Percentiles rank a stretch among this genome's conserved stretches.
phyloP scores from a whole-genome alignment of 30 jellyfish, hydroid and myxozoan species.

The Chrysaora quinquecirrha region DNA sequence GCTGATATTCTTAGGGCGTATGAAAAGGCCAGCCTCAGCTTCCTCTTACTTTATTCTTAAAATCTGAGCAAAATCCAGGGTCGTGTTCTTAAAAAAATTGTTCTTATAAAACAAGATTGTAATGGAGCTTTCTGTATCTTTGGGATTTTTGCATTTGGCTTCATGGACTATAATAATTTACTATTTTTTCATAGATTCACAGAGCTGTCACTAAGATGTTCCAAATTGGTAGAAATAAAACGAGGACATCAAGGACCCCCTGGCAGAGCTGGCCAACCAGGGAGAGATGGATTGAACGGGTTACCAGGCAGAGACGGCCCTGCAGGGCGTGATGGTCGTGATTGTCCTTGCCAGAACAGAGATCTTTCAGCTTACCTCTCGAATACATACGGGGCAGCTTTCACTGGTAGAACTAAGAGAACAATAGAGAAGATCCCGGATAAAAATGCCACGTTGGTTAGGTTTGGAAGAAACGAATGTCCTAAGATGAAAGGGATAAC shows the following conservation, averaged over 20 bases:
- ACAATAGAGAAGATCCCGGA: slow-evolving; percentile 17
- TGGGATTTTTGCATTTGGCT: too few relatives aligned
- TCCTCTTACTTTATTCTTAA: too few relatives aligned
- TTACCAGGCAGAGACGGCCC: slow-evolving; percentile 86
- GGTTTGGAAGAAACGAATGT: slow-evolving; percentile 57
- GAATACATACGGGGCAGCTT: slow-evolving; percentile 18
- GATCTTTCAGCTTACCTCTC: slow-evolving; percentile 4
- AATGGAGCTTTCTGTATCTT: too few relatives aligned
- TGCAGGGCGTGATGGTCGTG: slow-evolving; percentile 86
- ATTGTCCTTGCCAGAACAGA: slow-evolving; percentile 56
- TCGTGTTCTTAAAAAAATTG: too few relatives aligned
- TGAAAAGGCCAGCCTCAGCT: too few relatives aligned
- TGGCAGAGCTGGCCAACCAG: slow-evolving; percentile 61
- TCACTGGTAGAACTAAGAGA: slow-evolving; percentile 42
- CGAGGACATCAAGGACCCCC: slow-evolving; percentile 61
- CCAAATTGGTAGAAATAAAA: slow-evolving; percentile 29
- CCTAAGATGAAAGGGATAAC: slow-evolving; percentile 44
- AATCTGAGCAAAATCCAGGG: too few relatives aligned
- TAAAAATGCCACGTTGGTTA: slow-evolving; percentile 54
- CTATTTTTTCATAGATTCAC: too few relatives aligned
- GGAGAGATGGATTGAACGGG: slow-evolving; percentile 79
- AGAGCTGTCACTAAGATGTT: slow-evolving; percentile 43
- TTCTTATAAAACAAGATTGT: too few relatives aligned
- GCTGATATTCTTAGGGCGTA: too few relatives aligned
- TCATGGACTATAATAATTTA: too few relatives aligned